Percentiles rank a stretch among this genome's conserved stretches.
Evolutionary conservation across 2,888 invertebrate genomes (phyloP).

Genomic region (Iselma pallidipennis): DNA sequence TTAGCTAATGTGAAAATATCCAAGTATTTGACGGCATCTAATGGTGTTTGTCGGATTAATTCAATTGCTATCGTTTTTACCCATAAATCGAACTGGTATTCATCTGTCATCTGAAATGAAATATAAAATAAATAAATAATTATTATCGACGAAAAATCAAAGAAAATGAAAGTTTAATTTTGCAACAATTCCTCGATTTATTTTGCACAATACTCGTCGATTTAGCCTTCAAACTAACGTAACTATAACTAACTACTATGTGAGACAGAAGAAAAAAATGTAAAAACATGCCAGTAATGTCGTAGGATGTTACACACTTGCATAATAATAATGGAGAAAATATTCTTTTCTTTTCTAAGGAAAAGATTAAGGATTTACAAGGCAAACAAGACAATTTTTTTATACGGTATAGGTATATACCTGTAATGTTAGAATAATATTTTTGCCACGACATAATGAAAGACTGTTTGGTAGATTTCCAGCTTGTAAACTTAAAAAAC

Average conservation of each 20-base stretch:
- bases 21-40: conserved; percentile 72
- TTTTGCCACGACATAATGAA: conserved; percentile 50
- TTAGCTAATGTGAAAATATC: conserved; percentile 68
- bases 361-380: too few species aligned
- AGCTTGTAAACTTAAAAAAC: conserved; percentile 53
- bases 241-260: too few species aligned
- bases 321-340: conserved; percentile 27
- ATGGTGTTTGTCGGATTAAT: conserved; percentile 73
- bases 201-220: too few species aligned
- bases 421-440: conserved; percentile 52
- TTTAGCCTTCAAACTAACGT: neutral
- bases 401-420: too few species aligned
- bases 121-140: conserved; percentile 21
- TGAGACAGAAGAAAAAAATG: too few species aligned
- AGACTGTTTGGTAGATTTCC: conserved; percentile 52
- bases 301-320: conserved; percentile 35
- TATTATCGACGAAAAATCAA: conserved; percentile 2
- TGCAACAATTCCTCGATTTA: too few species aligned
- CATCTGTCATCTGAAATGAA: conserved; percentile 69
- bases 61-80: conserved; percentile 75
- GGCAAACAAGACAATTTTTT: too few species aligned
- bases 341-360: too few species aligned
- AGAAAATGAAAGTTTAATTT: neutral
- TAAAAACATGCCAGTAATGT: conserved; percentile 33
- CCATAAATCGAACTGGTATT: conserved; percentile 73